phyloP scores from a whole-genome alignment of 2,888 invertebrate genomes.

The Zonitis immaculata region DNA sequence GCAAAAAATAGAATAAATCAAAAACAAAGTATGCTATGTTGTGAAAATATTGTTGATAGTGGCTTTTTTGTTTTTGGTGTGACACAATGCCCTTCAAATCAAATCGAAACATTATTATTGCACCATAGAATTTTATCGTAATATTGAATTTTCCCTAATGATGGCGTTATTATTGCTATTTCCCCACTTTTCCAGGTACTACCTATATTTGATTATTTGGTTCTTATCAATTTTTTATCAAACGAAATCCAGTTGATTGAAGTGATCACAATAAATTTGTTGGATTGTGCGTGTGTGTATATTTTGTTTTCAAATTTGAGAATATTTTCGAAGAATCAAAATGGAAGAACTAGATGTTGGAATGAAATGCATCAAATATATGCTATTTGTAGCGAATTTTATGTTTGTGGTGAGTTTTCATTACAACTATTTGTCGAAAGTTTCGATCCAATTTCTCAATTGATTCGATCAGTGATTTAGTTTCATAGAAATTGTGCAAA shows the following conservation, averaged over 20 bases:
- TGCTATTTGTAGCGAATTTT: slow-evolving; percentile 63
- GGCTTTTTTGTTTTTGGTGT: no score
- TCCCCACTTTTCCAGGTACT: neutral
- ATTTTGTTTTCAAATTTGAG: neutral
- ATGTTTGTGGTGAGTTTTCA: slow-evolving; percentile 58
- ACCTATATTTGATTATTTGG: neutral
- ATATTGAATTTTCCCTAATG: neutral
- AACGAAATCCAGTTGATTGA: slow-evolving; percentile 5
- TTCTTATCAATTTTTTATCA: slow-evolving; percentile 11
- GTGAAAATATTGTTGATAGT: no score
- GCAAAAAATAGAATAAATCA: no score
- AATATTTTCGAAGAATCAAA: slow-evolving; percentile 14
- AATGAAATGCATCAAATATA: slow-evolving; percentile 62
- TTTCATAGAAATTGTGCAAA: no score
- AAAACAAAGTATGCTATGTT: no score
- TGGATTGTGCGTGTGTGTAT: no score
- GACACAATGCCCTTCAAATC: no score
- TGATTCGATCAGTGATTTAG: no score
- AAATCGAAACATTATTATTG: no score
- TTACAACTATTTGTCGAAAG: neutral
- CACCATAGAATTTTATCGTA: neutral
- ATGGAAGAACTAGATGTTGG: slow-evolving; percentile 54
- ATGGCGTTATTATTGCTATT: neutral
- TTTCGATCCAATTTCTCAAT: neutral
- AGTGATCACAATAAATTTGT: slow-evolving; percentile 7